Percentiles rank a stretch among this genome's conserved stretches.
phyloP scores from a whole-genome alignment of 2,797 vertebrate species.

The Poecilia velifera region DNA sequence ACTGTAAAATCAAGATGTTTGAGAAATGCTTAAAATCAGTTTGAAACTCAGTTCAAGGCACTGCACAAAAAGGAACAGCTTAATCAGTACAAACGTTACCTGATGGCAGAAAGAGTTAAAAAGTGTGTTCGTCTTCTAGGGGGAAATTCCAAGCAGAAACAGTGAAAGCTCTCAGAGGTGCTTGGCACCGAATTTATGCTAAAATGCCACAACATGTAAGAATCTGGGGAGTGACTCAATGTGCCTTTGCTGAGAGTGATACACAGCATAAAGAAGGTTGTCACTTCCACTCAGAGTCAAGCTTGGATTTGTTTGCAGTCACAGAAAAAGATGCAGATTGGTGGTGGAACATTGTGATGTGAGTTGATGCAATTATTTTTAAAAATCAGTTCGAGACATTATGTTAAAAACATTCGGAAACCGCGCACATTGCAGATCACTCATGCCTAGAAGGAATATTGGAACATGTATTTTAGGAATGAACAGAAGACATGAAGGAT shows the following conservation, averaged over 20 bases:
- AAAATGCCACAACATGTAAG: conserved; percentile 69
- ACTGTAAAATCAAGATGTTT: not conserved
- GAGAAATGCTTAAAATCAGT: not conserved
- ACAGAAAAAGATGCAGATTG: conserved; percentile 33
- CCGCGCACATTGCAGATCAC: conserved; percentile 2
- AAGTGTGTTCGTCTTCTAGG: conserved; percentile 7
- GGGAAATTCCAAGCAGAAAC: conserved; percentile 44
- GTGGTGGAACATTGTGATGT: conserved; percentile 9
- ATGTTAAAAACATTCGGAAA: not conserved
- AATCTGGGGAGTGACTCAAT: conserved; percentile 70
- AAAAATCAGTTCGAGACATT: not conserved
- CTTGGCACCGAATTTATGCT: conserved; percentile 54
- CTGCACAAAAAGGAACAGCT: conserved; percentile 36
- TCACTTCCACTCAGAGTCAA: conserved; percentile 67
- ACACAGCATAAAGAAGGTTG: conserved; percentile 69
- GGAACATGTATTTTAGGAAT: conserved; percentile 7
- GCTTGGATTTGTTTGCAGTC: conserved; percentile 40
- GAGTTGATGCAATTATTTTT: not conserved
- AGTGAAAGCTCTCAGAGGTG: conserved; percentile 31
- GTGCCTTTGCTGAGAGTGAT: conserved; percentile 73
- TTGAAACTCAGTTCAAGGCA: conserved; percentile 3
- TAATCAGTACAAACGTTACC: conserved; percentile 40
- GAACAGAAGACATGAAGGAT: conserved; percentile 16
- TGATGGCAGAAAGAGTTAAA: not conserved
- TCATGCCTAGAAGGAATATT: not conserved